These are phyloP conservation scores for Oreohelix idahoensis DNA, from an alignment of 1,140 invertebrate genomes.

Conservation along the genomic window DNA sequence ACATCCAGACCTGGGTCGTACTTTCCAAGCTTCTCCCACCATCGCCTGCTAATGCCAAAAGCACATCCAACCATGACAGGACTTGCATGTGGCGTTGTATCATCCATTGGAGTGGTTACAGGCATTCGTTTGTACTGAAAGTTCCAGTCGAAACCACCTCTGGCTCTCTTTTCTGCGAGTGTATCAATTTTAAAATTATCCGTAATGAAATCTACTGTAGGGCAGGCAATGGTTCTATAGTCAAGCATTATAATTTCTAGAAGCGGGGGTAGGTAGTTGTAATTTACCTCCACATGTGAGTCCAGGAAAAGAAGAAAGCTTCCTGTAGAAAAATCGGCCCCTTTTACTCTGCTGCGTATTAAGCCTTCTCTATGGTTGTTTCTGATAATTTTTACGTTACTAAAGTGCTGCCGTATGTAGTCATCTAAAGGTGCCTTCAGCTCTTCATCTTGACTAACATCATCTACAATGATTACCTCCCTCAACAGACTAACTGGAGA, in stretches of 20 bases:
- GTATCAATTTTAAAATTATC: neutral
- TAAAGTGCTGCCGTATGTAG: neutral
- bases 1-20: neutral
- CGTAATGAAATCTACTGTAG: neutral
- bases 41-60: neutral
- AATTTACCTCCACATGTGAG: neutral
- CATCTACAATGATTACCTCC: constrained; percentile 7
- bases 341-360: neutral
- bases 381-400: neutral
- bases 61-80: constrained; percentile 2
- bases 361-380: neutral
- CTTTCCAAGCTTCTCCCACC: constrained; percentile 17
- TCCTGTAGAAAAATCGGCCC: neutral
- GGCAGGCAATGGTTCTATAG: neutral
- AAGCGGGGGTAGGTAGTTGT: constrained; percentile 6
- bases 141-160: neutral
- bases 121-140: neutral
- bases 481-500: neutral
- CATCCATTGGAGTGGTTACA: neutral
- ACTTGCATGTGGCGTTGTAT: neutral
- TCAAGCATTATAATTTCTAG: neutral
- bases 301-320: neutral
- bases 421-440: neutral
- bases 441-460: neutral
- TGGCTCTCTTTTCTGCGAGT: neutral